Conservation (phyloP, 2,797 vertebrate genomes). For the Okamejei kenojei region DNA sequence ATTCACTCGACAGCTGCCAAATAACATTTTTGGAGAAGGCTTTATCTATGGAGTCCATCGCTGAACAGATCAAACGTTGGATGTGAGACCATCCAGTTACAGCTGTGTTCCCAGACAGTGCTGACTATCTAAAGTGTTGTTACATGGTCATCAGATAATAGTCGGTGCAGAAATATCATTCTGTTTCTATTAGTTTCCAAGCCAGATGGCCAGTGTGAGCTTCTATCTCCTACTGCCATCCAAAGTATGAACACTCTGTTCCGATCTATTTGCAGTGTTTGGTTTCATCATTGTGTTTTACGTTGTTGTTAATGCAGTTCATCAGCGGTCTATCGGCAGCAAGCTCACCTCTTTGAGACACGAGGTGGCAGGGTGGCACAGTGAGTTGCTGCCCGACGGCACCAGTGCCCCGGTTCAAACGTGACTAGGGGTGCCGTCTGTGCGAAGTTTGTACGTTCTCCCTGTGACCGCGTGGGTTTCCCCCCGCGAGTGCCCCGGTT, state of each 20-base stretch:
- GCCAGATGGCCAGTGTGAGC: neutral
- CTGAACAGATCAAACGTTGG: conserved; percentile 9
- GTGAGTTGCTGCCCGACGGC: too few species aligned
- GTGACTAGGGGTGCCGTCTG: too few species aligned
- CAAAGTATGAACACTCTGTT: neutral
- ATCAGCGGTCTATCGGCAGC: neutral
- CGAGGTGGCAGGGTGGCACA: neutral
- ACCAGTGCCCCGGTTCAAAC: too few species aligned
- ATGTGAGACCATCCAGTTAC: conserved; percentile 9
- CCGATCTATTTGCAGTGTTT: neutral
- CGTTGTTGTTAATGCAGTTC: neutral
- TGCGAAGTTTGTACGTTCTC: too few species aligned
- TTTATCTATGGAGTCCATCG: conserved; percentile 22
- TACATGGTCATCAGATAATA: conserved; percentile 4
- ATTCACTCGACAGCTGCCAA: conserved; percentile 10
- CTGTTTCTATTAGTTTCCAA: neutral
- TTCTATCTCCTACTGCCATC: neutral
- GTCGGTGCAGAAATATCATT: neutral
- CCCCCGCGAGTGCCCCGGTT: too few species aligned
- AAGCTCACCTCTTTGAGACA: neutral
- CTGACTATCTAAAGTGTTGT: conserved; percentile 8
- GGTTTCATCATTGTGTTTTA: neutral
- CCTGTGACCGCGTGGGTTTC: too few species aligned
- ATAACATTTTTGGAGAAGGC: neutral
- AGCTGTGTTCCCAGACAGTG: conserved; percentile 27